Percentiles rank a stretch among this genome's conserved stretches.
These are phyloP conservation scores for Drosophila sproati DNA, from an alignment of 1,140 invertebrate genomes.

Conservation along the genomic window DNA sequence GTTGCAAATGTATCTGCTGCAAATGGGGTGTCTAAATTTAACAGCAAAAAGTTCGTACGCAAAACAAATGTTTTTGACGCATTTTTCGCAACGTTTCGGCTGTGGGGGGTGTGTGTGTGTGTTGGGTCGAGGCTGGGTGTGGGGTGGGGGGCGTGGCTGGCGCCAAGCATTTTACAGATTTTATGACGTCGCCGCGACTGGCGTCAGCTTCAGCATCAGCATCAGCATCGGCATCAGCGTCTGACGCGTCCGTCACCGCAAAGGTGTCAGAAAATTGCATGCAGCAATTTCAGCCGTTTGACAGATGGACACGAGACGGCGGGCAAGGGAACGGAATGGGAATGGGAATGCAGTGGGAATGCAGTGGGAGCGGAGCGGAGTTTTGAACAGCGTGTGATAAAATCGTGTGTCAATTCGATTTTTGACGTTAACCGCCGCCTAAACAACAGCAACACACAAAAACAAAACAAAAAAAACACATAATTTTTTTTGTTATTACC, in stretches of 20 bases:
- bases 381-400: slow-evolving; percentile 64
- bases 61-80: slow-evolving; percentile 57
- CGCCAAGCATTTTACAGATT: slow-evolving; percentile 61
- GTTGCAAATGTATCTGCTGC: slow-evolving; percentile 35
- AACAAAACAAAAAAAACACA: slow-evolving; percentile 4
- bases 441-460: slow-evolving; percentile 69
- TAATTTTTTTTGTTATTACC: slow-evolving; percentile 43
- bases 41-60: slow-evolving; percentile 35
- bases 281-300: slow-evolving; percentile 58
- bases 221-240: slow-evolving; percentile 27
- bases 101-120: not conserved
- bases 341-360: slow-evolving; percentile 4
- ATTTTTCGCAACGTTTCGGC: slow-evolving; percentile 30
- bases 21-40: slow-evolving; percentile 67
- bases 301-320: slow-evolving; percentile 58
- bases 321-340: slow-evolving; percentile 35
- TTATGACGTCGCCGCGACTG: slow-evolving; percentile 61
- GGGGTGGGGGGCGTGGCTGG: slow-evolving; percentile 33
- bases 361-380: not conserved
- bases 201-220: slow-evolving; percentile 14
- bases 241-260: slow-evolving; percentile 69
- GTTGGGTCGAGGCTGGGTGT: not conserved
- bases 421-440: slow-evolving; percentile 77
- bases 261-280: slow-evolving; percentile 71
- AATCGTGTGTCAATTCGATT: slow-evolving; percentile 81